A percentile compares a stretch with the other conserved stretches of the same genome.
Conservation (phyloP, 1,140 invertebrate genomes). For the Drosophila nigromelanica region DNA sequence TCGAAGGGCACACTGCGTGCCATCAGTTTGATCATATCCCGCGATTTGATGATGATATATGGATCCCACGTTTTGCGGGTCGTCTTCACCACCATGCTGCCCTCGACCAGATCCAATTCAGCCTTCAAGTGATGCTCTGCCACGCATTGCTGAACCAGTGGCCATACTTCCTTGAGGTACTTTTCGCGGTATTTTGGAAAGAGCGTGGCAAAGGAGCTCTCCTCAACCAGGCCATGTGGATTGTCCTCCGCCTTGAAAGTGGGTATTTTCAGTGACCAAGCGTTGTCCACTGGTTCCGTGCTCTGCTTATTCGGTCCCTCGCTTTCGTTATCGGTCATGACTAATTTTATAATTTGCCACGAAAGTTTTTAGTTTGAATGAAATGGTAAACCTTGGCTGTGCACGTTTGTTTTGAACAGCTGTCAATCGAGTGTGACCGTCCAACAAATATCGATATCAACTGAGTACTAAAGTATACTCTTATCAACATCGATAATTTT, state of each 20-base stretch:
- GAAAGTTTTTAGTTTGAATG: constrained; percentile 8
- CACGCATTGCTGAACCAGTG: constrained; percentile 94
- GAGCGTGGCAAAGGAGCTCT: constrained; percentile 89
- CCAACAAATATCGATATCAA: neutral
- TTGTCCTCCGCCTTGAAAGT: constrained; percentile 96
- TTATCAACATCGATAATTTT: neutral
- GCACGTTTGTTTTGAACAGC: constrained; percentile 68
- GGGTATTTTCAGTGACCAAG: constrained; percentile 95
- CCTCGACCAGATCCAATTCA: constrained; percentile 97
- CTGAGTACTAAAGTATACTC: neutral
- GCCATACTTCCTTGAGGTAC: constrained; percentile 98
- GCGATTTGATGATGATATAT: constrained; percentile 97
- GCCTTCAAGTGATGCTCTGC: constrained; percentile 92
- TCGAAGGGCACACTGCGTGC: constrained; percentile 98
- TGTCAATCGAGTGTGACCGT: constrained; percentile 19
- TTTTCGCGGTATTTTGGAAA: constrained; percentile 95
- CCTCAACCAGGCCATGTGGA: constrained; percentile 90
- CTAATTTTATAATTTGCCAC: constrained; percentile 1
- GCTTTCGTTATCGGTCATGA: constrained; percentile 71
- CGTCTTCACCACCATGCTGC: constrained; percentile 97
- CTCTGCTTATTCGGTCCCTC: constrained; percentile 45
- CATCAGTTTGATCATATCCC: constrained; percentile 97
- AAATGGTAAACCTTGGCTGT: constrained; percentile 3
- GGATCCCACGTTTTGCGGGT: constrained; percentile 99
- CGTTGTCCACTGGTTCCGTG: constrained; percentile 90